Evolutionary conservation across 2,797 vertebrate genomes (phyloP).

Genomic region (Sphaeramia orbicularis): DNA sequence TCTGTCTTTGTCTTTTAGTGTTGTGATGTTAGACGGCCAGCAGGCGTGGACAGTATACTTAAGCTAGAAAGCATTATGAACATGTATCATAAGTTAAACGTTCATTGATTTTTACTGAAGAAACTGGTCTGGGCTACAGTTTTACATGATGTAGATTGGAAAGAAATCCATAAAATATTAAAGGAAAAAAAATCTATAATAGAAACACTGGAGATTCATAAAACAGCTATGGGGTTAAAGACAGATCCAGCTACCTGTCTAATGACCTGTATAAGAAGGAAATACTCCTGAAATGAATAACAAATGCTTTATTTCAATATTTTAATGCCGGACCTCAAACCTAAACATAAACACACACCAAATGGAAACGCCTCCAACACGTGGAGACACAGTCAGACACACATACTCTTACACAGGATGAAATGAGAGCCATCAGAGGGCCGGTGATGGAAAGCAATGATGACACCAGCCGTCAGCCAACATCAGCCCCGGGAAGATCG

Average conservation of each 20-base stretch:
- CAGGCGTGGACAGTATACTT: neutral
- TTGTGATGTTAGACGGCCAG: slow-evolving; percentile 3
- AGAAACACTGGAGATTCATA: too few relatives aligned
- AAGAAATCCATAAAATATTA: neutral
- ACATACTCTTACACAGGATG: slow-evolving; percentile 38
- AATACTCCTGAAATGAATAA: neutral
- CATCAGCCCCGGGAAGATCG: slow-evolving; percentile 78
- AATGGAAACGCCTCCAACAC: slow-evolving; percentile 39
- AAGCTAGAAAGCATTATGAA: slow-evolving; percentile 24
- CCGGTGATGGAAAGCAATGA: slow-evolving; percentile 75
- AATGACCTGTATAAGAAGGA: neutral
- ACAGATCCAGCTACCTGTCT: too few relatives aligned
- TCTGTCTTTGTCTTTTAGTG: neutral
- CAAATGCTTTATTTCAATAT: neutral
- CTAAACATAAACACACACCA: slow-evolving; percentile 6
- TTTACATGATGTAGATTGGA: neutral
- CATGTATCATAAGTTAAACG: slow-evolving; percentile 10
- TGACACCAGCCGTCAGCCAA: slow-evolving; percentile 81
- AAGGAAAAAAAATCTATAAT: too few relatives aligned
- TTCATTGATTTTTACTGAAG: slow-evolving; percentile 14
- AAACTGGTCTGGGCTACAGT: neutral
- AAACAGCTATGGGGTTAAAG: too few relatives aligned
- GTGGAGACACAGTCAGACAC: slow-evolving; percentile 53
- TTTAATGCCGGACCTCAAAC: slow-evolving; percentile 18
- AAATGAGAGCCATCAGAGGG: slow-evolving; percentile 73